Evolutionary conservation across 2,797 vertebrate species (phyloP).

Genomic region (Arctocebus calabarensis): DNA sequence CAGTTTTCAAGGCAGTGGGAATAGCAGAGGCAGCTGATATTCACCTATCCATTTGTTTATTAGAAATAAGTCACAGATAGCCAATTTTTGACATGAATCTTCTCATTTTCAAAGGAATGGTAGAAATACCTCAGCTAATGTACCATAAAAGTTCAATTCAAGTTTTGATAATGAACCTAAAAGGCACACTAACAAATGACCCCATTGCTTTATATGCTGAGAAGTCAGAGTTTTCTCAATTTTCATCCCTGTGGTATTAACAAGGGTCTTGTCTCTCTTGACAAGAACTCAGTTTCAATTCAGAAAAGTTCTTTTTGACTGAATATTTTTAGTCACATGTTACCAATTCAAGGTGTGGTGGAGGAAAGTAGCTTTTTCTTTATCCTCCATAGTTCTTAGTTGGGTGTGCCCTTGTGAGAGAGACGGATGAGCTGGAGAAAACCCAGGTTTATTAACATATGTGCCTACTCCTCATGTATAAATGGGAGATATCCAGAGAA

Average conservation of each 20-base stretch:
- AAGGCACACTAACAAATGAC: slow-evolving; percentile 60
- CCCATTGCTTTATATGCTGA: neutral
- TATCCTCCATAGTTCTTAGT: neutral
- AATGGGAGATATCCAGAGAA: neutral
- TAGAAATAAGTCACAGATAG: slow-evolving; percentile 77
- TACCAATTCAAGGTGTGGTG: neutral
- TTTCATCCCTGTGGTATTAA: neutral
- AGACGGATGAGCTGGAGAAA: neutral
- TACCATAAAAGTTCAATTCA: slow-evolving; percentile 70
- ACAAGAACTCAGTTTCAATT: slow-evolving; percentile 3
- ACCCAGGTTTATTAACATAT: neutral
- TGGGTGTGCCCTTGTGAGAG: neutral
- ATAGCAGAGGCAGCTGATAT: slow-evolving; percentile 71
- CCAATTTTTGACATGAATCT: slow-evolving; percentile 69
- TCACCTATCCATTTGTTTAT: slow-evolving; percentile 81
- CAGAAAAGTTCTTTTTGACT: slow-evolving; percentile 20
- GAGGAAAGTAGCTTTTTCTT: neutral
- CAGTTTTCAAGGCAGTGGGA: slow-evolving; percentile 74
- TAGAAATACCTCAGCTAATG: slow-evolving; percentile 71
- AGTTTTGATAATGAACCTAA: slow-evolving; percentile 70
- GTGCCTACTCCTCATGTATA: neutral
- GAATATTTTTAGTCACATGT: slow-evolving; percentile 48
- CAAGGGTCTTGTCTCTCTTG: slow-evolving; percentile 51
- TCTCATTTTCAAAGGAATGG: slow-evolving; percentile 74
- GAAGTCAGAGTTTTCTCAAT: neutral